These are phyloP conservation scores for Parascotia fuliginaria DNA, from an alignment of 2,888 invertebrate species.

Conservation along the genomic window DNA sequence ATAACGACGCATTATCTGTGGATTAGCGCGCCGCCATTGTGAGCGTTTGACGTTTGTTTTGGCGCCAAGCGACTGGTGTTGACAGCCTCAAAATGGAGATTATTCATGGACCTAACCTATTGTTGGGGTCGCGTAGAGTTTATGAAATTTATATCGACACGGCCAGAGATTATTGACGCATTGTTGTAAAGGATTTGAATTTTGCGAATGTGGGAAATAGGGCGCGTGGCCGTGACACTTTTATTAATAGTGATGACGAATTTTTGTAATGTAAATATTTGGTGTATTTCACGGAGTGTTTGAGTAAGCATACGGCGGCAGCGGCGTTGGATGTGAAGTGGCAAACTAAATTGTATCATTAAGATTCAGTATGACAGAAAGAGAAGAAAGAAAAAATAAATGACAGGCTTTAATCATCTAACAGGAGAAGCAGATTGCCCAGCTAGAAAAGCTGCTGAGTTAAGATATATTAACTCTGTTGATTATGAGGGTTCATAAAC, in stretches of 20 bases:
- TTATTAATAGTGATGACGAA: slow-evolving; percentile 41
- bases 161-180: slow-evolving; percentile 45
- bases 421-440: too few relatives aligned
- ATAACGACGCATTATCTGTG: slow-evolving; percentile 47
- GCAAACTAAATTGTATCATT: not conserved
- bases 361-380: too few relatives aligned
- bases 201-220: slow-evolving; percentile 47
- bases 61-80: slow-evolving; percentile 48
- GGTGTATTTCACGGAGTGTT: slow-evolving; percentile 18
- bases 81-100: slow-evolving; percentile 51
- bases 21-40: slow-evolving; percentile 48
- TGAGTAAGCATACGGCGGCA: slow-evolving; percentile 2
- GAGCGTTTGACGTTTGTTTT: slow-evolving; percentile 47
- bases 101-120: slow-evolving; percentile 49
- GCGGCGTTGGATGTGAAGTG: slow-evolving; percentile 1
- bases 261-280: slow-evolving; percentile 37
- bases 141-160: slow-evolving; percentile 52
- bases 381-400: too few relatives aligned
- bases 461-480: too few relatives aligned
- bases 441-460: too few relatives aligned
- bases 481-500: too few relatives aligned
- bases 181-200: slow-evolving; percentile 49
- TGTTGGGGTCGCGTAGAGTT: slow-evolving; percentile 42
- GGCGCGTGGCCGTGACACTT: slow-evolving; percentile 44
- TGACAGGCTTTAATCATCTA: too few relatives aligned